phyloP scores from a whole-genome alignment of 2,888 invertebrate species.

The Dusona sp. region DNA sequence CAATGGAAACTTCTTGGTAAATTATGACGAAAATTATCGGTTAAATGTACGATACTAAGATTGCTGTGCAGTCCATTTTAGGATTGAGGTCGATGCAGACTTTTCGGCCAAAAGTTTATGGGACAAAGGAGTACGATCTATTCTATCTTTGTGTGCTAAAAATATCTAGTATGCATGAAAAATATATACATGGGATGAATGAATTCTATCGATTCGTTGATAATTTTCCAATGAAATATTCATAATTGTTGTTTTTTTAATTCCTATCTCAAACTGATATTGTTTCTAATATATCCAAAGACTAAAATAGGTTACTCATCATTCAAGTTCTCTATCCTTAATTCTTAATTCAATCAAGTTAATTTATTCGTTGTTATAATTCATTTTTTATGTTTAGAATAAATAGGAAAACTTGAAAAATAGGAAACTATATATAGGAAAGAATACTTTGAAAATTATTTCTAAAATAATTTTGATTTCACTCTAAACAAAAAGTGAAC shows the following conservation, averaged over 20 bases:
- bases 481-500: not conserved
- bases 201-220: not conserved
- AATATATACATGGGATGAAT: not conserved
- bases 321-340: not conserved
- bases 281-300: not conserved
- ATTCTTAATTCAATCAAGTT: not conserved
- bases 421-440: too few relatives aligned
- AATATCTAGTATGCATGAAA: not conserved
- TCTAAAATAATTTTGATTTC: not conserved
- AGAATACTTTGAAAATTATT: too few relatives aligned
- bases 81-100: not conserved
- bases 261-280: not conserved
- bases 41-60: not conserved
- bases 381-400: not conserved
- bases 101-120: not conserved
- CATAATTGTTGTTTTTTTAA: not conserved
- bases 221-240: not conserved
- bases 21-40: slow-evolving; percentile 12
- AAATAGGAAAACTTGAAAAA: too few relatives aligned
- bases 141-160: not conserved
- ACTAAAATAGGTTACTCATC: not conserved
- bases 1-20: slow-evolving; percentile 8
- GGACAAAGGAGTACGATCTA: not conserved
- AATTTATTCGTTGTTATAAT: not conserved
- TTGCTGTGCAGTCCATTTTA: not conserved